Conservation (phyloP, 37 sponge, comb jelly and placozoan species). For the Ephydatia muelleri region DNA sequence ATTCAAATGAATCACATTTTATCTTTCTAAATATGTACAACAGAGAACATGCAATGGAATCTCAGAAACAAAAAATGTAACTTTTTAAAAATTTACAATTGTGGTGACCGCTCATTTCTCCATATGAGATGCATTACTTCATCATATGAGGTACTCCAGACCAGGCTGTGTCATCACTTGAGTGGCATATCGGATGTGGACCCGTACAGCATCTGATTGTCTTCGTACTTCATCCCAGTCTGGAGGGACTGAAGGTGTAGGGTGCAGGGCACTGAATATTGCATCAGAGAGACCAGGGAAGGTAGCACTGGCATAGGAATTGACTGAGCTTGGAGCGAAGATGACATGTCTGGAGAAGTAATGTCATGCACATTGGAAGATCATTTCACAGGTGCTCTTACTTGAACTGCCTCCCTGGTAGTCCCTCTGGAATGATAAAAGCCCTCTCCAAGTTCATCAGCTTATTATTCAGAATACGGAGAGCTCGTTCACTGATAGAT, state of each 20-base stretch:
- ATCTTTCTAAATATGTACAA: too few species aligned
- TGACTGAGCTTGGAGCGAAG: constrained; percentile 84
- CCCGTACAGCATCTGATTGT: constrained; percentile 66
- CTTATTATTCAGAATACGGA: constrained; percentile 80
- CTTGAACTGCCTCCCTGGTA: constrained; percentile 85
- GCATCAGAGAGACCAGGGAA: constrained; percentile 89
- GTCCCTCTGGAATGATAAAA: constrained; percentile 83
- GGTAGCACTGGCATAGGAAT: constrained; percentile 72
- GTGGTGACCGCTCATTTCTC: too few species aligned
- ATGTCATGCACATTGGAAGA: too few species aligned
- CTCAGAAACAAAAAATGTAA: too few species aligned
- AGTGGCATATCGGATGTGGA: constrained; percentile 63
- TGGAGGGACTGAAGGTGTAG: neutral
- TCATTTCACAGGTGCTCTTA: neutral
- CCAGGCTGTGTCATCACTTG: constrained; percentile 59
- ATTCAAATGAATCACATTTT: too few species aligned
- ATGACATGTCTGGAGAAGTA: constrained; percentile 75
- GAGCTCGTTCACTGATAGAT: too few species aligned
- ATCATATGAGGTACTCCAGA: constrained; percentile 7
- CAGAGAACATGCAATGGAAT: too few species aligned
- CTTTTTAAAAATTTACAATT: too few species aligned
- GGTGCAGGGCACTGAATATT: constrained; percentile 50
- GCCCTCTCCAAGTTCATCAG: constrained; percentile 84
- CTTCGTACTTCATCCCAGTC: constrained; percentile 65
- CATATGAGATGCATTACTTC: too few species aligned